Conservation (phyloP, 2,797 vertebrate species). For the Ceyx erithaca region DNA sequence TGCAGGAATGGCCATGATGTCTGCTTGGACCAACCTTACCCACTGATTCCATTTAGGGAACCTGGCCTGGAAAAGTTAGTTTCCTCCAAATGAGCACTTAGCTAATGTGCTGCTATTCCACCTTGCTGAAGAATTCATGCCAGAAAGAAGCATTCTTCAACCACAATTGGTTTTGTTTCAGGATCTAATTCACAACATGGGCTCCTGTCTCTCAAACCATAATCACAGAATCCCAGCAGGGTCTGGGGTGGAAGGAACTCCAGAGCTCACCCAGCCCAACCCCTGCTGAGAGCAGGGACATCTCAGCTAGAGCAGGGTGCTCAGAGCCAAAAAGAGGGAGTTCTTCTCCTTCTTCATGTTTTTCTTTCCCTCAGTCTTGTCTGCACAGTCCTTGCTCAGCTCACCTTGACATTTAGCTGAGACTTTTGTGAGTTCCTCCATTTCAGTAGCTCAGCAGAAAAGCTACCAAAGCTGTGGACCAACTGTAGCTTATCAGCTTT, state of each 20-base stretch:
- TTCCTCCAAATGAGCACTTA: not conserved
- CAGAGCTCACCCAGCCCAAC: no score
- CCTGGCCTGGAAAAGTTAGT: not conserved
- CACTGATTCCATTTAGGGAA: not conserved
- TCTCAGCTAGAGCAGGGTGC: no score
- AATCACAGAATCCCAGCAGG: not conserved
- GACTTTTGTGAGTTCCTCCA: not conserved
- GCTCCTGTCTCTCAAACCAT: not conserved
- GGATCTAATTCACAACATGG: not conserved
- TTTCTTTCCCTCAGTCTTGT: not conserved
- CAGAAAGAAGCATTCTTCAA: not conserved
- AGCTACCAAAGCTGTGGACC: not conserved
- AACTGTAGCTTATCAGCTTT: conserved; percentile 35
- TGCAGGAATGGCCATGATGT: not conserved
- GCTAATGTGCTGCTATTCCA: not conserved
- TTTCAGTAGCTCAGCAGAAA: conserved; percentile 37
- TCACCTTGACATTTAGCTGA: not conserved
- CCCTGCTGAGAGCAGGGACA: no score
- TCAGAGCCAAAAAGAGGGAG: not conserved
- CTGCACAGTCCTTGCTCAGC: not conserved
- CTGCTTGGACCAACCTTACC: not conserved
- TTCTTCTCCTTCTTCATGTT: not conserved
- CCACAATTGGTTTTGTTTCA: not conserved
- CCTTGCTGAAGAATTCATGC: not conserved
- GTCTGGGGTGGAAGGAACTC: no score